These are phyloP conservation scores for Brachirus orientalis DNA, from an alignment of 2,113 vertebrate species.

Conservation along the genomic window DNA sequence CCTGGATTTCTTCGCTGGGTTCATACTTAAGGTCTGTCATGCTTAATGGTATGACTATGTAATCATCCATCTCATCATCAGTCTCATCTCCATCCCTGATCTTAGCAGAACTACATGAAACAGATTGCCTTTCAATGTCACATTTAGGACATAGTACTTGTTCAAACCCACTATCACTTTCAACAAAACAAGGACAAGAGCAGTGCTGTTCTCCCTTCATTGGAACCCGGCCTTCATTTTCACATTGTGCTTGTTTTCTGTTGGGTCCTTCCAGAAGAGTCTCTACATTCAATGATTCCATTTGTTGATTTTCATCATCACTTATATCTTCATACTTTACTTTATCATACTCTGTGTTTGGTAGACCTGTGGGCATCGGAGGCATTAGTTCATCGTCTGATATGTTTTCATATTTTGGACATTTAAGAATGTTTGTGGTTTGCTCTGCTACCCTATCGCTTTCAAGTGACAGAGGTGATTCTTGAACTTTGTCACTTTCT, in stretches of 20 bases:
- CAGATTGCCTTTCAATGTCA: background rate
- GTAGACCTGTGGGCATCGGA: background rate
- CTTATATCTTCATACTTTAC: background rate
- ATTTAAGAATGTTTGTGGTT: background rate
- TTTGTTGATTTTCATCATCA: background rate
- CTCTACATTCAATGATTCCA: background rate
- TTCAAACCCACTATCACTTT: background rate
- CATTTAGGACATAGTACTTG: background rate
- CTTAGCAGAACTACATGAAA: background rate
- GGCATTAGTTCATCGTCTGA: background rate
- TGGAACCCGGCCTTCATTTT: background rate
- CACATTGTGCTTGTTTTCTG: background rate
- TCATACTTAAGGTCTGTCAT: constrained; percentile 15
- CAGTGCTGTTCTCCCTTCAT: background rate
- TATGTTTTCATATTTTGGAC: background rate
- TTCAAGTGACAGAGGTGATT: background rate
- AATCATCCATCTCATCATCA: constrained; percentile 22
- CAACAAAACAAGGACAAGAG: background rate
- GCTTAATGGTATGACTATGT: constrained; percentile 3
- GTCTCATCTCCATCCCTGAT: background rate
- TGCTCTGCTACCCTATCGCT: background rate
- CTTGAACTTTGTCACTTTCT: background rate
- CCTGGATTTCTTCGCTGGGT: background rate
- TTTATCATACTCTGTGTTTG: background rate
- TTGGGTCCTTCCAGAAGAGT: background rate